Conservation (phyloP, 2,113 vertebrate species). For the Paramormyrops kingsleyae region DNA sequence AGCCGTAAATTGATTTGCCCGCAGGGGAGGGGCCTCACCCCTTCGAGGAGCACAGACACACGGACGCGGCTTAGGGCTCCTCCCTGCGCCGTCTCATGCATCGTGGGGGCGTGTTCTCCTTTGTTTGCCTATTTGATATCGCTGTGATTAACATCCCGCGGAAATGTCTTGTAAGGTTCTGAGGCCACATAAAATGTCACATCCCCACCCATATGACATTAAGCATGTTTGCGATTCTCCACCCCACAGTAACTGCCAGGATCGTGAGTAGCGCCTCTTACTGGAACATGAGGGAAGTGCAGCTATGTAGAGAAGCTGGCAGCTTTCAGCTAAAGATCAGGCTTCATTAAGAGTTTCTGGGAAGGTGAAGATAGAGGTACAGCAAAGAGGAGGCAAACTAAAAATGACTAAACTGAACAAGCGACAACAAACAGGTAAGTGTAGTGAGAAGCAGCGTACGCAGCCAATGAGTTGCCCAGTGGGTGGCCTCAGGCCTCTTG, state of each 20-base stretch:
- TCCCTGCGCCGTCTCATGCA: constrained; percentile 16
- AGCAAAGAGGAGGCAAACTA: background rate
- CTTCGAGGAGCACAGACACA: constrained; percentile 59
- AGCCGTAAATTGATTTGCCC: constrained; percentile 53
- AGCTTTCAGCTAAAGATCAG: background rate
- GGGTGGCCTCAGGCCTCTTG: background rate
- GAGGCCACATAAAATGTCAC: constrained; percentile 47
- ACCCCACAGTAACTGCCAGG: constrained; percentile 30
- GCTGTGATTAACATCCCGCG: constrained; percentile 60
- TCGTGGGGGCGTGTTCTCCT: constrained; percentile 31
- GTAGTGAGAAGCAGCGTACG: background rate
- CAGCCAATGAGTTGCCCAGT: background rate
- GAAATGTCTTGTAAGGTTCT: constrained; percentile 58
- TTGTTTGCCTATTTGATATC: constrained; percentile 46
- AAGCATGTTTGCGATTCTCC: background rate
- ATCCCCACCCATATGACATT: constrained; percentile 30
- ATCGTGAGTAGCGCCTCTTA: constrained; percentile 46
- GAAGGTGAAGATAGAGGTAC: background rate
- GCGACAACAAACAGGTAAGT: background rate
- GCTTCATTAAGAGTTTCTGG: background rate
- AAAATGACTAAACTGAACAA: constrained; percentile 1
- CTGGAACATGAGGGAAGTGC: constrained; percentile 30
- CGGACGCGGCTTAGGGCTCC: constrained; percentile 31
- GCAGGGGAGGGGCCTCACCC: constrained; percentile 48
- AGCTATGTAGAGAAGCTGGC: constrained; percentile 2